These are phyloP conservation scores for Hemitrygon akajei DNA, from an alignment of 2,797 vertebrate genomes.

Conservation along the genomic window DNA sequence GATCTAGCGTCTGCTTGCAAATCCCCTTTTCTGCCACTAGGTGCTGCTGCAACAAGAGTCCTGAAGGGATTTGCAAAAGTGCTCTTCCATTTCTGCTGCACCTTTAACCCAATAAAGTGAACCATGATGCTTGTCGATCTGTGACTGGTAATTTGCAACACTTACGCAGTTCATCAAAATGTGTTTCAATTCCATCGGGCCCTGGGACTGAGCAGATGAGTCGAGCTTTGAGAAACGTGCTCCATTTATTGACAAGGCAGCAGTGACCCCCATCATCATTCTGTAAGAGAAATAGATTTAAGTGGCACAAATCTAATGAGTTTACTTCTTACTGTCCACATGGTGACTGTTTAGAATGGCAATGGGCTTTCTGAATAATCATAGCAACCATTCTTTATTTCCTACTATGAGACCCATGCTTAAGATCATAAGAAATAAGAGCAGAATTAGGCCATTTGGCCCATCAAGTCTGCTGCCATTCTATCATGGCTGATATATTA, in stretches of 20 bases:
- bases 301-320: background rate
- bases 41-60: too few species aligned
- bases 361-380: background rate
- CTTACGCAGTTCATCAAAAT: constrained; percentile 97
- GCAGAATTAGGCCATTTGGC: too few species aligned
- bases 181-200: constrained; percentile 85
- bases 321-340: background rate
- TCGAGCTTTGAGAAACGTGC: constrained; percentile 92
- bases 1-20: background rate
- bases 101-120: background rate
- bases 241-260: constrained; percentile 98
- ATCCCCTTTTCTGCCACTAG: background rate
- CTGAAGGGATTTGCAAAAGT: too few species aligned
- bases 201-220: constrained; percentile 93
- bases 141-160: constrained; percentile 39
- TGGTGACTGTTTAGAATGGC: background rate
- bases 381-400: background rate
- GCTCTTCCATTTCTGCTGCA: background rate
- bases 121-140: too few species aligned
- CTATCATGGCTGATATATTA: too few species aligned
- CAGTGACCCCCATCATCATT: constrained; percentile 96
- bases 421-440: too few species aligned
- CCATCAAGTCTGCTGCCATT: too few species aligned
- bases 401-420: background rate
- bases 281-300: constrained; percentile 51